Evolutionary conservation across 1,140 invertebrate genomes (phyloP), one percentile per base, ranked within the genome.

Genomic region (Caenorhabditis briggsae): DNA sequence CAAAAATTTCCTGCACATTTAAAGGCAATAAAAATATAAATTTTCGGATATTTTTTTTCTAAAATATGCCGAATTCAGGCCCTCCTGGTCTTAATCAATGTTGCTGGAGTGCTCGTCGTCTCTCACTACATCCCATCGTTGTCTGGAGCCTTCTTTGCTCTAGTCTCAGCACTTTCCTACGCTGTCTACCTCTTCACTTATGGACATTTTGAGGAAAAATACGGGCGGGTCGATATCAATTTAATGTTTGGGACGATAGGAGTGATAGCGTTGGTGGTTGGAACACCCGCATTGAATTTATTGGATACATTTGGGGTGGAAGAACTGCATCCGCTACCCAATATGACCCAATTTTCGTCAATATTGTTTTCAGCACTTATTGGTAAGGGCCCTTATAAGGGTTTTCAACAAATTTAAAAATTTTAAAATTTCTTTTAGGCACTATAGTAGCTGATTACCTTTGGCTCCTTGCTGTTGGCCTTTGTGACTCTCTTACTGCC

Each of bases 231-330:
- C 20, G 87, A 88, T 53, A 86, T 88, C 33, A 88, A 86, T 55
- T 58, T 88, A 9, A 82, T 88, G 56, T 88, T 88, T 82, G 87
- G 87, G 83, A 50, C 85, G n/a, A 82, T 88, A n/a, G 87, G 87
- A 43, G 33, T 88, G 18, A 61, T 84, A 6, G 78, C 70, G 12
- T 25, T 87, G 16, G 25, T 88, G 2, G 18, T 84, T 20, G 87
- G 87, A 43, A 87, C 87, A 23, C 87, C 87, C 11, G 25, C 87
- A 48, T 25, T 88, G 5, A 58, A 70, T 33, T 20, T 88, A 9
- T 53, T 88, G 56, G 64, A 88, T 70, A 74, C 25, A 20, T 82
- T 58, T 23, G 87, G 87, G 8, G 23, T 86, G 2, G 87, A 88
- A 48, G 2, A 25, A 41, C 55, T 88, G 3, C 82, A 85, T 41